A percentile compares a stretch with the other conserved stretches of the same genome.
Conservation (phyloP, 1,140 invertebrate genomes). For the Pemphigus obesinymphae region DNA sequence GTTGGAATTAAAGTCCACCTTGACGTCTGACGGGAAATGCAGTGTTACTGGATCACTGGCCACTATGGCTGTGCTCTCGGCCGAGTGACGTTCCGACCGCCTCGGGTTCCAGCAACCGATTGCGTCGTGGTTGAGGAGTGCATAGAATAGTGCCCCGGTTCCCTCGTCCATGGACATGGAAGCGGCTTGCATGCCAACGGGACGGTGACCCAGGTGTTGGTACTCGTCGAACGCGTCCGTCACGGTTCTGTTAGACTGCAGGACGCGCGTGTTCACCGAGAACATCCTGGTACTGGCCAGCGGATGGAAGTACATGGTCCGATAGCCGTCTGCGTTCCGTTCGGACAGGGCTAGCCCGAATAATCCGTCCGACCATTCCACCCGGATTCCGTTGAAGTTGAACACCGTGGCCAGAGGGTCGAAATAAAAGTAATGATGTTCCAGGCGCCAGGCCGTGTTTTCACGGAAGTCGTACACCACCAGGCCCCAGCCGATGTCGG, state of each 20-base stretch:
- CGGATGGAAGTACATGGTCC: conserved; percentile 71
- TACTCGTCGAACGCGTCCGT: conserved; percentile 61
- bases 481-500: conserved; percentile 67
- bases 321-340: conserved; percentile 55
- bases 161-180: conserved; percentile 67
- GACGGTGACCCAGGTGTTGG: conserved; percentile 63
- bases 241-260: conserved; percentile 63
- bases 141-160: conserved; percentile 69
- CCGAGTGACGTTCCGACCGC: conserved; percentile 45
- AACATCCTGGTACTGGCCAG: conserved; percentile 69
- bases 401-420: conserved; percentile 67
- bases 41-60: conserved; percentile 70
- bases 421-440: conserved; percentile 76
- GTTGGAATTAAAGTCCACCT: conserved; percentile 59
- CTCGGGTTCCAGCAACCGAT: conserved; percentile 71
- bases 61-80: conserved; percentile 55
- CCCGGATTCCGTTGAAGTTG: conserved; percentile 64
- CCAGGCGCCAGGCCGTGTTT: conserved; percentile 67
- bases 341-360: conserved; percentile 65
- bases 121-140: conserved; percentile 67
- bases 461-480: conserved; percentile 68
- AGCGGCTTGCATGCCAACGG: conserved; percentile 64
- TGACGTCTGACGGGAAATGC: conserved; percentile 72
- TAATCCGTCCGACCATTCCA: conserved; percentile 69
- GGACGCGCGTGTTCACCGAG: conserved; percentile 52